A percentile compares a stretch with the other conserved stretches of the same genome.
Conservation (phyloP, 2,888 invertebrate genomes). For the Philopedon plagiatum region DNA sequence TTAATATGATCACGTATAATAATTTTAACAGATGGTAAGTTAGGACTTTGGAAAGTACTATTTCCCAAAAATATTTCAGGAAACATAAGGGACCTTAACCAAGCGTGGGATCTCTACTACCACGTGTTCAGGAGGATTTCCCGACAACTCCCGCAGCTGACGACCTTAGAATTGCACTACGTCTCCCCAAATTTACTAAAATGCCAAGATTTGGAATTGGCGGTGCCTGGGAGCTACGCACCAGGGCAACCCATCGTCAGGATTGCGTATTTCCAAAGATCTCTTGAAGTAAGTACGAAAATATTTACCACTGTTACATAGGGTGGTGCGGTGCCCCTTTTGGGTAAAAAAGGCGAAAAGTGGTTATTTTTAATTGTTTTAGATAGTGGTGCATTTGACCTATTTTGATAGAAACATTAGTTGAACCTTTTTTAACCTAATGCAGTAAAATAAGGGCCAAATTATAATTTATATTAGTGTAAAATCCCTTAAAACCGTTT, state of each 20-base stretch:
- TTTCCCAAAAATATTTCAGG: no score
- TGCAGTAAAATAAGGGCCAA: no score
- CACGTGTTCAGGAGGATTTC: constrained; percentile 98
- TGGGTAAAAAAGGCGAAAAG: constrained; percentile 71
- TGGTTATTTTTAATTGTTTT: no score
- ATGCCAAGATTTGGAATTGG: constrained; percentile 94
- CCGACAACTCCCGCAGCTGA: constrained; percentile 92
- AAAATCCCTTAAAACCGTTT: no score
- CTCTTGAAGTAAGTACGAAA: constrained; percentile 88
- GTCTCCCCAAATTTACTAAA: constrained; percentile 93
- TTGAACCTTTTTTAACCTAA: no score
- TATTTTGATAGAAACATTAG: no score
- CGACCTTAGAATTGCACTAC: constrained; percentile 93
- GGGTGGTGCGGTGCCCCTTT: constrained; percentile 98
- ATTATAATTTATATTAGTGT: no score
- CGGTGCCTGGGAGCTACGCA: constrained; percentile 98
- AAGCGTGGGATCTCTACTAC: constrained; percentile 99
- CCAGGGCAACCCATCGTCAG: constrained; percentile 91
- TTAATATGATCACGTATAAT: no score
- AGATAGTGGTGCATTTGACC: no score
- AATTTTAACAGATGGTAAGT: no score
- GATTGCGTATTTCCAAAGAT: constrained; percentile 92
- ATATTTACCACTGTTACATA: constrained; percentile 99
- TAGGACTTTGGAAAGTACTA: no score
- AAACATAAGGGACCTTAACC: constrained; percentile 92